Evolutionary conservation across 2,113 vertebrate genomes (phyloP).

Genomic region (Oreochromis spilurus): DNA sequence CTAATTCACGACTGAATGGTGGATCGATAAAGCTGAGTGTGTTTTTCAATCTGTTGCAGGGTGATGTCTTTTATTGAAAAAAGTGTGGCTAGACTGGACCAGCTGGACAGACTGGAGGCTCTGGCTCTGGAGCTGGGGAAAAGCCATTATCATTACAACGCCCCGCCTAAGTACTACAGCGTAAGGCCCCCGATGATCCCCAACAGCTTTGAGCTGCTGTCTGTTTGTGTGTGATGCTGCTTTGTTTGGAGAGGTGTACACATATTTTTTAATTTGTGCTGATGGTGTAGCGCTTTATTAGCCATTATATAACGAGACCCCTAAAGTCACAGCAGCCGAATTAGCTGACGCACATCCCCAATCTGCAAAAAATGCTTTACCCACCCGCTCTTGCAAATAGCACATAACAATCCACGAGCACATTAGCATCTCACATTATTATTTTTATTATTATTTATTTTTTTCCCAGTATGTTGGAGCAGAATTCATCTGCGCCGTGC

Average conservation of each 20-base stretch:
- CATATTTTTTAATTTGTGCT: background rate
- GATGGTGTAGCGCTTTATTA: background rate
- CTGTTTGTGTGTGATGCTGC: background rate
- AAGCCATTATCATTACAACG: slow-evolving; percentile 76
- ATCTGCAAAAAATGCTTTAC: background rate
- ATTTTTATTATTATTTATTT: slow-evolving; percentile 7
- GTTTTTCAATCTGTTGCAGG: slow-evolving; percentile 40
- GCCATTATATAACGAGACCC: background rate
- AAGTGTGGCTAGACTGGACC: slow-evolving; percentile 75
- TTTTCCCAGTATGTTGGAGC: slow-evolving; percentile 70
- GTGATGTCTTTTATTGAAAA: slow-evolving; percentile 83
- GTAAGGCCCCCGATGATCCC: slow-evolving; percentile 49
- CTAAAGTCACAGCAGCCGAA: background rate
- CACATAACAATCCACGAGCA: background rate
- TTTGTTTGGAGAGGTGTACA: background rate
- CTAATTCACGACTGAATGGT: background rate
- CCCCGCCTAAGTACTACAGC: slow-evolving; percentile 73
- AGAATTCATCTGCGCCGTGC: slow-evolving; percentile 76
- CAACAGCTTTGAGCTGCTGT: background rate
- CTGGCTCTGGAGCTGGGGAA: slow-evolving; percentile 76
- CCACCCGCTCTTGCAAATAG: background rate
- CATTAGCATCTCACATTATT: background rate
- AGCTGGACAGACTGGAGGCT: slow-evolving; percentile 68
- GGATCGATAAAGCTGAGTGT: background rate
- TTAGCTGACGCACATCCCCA: background rate